Evolutionary conservation across 2,113 vertebrate genomes (phyloP), one percentile per base, ranked within the genome.

Genomic region (Phalacrocorax aristotelis): DNA sequence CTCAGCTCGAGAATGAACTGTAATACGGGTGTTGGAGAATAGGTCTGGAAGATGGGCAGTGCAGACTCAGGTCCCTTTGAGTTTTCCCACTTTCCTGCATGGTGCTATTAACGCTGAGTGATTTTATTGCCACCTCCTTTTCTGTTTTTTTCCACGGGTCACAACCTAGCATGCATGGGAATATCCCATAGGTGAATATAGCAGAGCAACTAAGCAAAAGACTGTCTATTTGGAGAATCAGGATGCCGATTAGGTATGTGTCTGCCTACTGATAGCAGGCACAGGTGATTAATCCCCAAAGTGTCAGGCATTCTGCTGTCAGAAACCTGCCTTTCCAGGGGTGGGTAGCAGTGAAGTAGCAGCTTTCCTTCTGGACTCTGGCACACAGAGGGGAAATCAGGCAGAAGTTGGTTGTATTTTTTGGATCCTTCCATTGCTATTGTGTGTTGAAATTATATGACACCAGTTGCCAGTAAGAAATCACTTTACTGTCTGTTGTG

Each of bases 381-480:
- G 75, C 82, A 86, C 62, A 42, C 42, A 80, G 78, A 49, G 38
- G 54, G 29, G 79, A 97, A 95, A 88, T 92, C 44, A 88, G 49
- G 40, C 90, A 91, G 87, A 92, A 94, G 68, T 8, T 90, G 85
- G 71, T 95, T 96, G 96, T 96, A 70, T 94, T 93, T 95, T 94
- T 97, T 97, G 96, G 96, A 96, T 92, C 82, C 46, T 92, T 95
- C 46, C 49, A 58, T 86, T 92, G 78, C 62, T 97, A 95, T 94
- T 96, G 78, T 93, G 76, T 70, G 87, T 94, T 96, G 84, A 94
- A 96, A 95, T 91, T 91, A 68, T 54, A 26, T 65, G 72, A 92
- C 89, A 95, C 87, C 34, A 68, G 95, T 95, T 97, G 94, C 91
- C 86, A 91, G 83, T 69, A 96, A 92, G 94, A 97, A 96, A 97